Evolutionary conservation across 2,888 invertebrate species (phyloP).

Genomic region (Apotomis turbidana): DNA sequence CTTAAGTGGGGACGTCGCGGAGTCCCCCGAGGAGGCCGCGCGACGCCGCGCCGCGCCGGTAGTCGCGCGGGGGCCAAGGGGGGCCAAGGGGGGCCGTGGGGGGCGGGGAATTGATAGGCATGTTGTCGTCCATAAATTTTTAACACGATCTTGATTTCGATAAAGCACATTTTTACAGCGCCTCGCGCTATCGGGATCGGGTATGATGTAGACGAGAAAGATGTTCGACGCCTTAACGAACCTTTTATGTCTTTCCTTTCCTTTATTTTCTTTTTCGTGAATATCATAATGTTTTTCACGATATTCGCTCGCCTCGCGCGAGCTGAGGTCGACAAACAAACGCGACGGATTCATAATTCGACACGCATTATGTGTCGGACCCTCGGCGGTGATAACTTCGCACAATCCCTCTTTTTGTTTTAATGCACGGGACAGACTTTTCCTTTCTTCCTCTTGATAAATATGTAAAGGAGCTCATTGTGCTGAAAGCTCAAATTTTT

Average conservation of each 20-base stretch:
- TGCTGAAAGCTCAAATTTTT: conserved; percentile 32
- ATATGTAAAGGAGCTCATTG: conserved; percentile 38
- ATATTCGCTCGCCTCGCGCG: background rate
- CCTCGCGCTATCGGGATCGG: conserved; percentile 29
- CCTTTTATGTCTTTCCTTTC: conserved; percentile 34
- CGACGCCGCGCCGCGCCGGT: too few relatives aligned
- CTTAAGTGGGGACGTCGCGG: conserved; percentile 2
- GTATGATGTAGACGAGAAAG: conserved; percentile 30
- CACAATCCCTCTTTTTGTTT: conserved; percentile 26
- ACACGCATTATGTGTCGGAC: conserved; percentile 8
- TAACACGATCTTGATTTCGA: conserved; percentile 41
- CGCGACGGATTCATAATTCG: conserved; percentile 6
- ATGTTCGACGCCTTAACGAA: conserved; percentile 38
- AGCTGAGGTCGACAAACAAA: conserved; percentile 9
- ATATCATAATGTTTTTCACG: conserved; percentile 22
- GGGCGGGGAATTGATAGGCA: conserved; percentile 12
- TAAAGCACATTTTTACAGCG: conserved; percentile 40
- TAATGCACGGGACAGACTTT: conserved; percentile 27
- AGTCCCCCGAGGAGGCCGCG: background rate
- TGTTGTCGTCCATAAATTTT: conserved; percentile 35
- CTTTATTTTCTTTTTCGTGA: conserved; percentile 33
- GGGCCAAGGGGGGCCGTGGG: background rate
- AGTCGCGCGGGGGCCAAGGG: too few relatives aligned
- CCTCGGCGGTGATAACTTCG: background rate
- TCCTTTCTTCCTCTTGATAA: conserved; percentile 36